These are phyloP conservation scores for Oryzaephilus surinamensis DNA, from an alignment of 1,140 invertebrate species.

Conservation along the genomic window DNA sequence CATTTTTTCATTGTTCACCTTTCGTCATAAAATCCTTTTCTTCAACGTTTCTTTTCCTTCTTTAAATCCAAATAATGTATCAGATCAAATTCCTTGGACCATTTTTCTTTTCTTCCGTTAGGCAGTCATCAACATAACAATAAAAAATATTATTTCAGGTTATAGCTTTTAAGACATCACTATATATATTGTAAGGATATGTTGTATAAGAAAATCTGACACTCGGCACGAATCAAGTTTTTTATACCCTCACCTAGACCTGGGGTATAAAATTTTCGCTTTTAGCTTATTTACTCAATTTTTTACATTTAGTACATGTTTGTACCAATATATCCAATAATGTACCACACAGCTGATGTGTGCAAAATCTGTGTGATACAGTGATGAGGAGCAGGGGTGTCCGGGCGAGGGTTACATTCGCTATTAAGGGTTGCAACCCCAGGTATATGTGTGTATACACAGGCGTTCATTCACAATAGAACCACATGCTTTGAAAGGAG, in stretches of 20 bases:
- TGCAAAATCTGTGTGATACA: slow-evolving; percentile 15
- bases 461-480: slow-evolving; percentile 26
- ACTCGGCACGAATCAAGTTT: too few species aligned
- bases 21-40: slow-evolving; percentile 3
- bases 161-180: too few species aligned
- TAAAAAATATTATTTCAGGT: slow-evolving; percentile 27
- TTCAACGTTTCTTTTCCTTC: slow-evolving; percentile 6
- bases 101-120: too few species aligned
- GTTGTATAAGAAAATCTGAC: slow-evolving; percentile 15
- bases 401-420: slow-evolving; percentile 16
- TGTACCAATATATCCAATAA: too few species aligned
- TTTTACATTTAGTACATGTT: too few species aligned
- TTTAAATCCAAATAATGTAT: slow-evolving; percentile 18
- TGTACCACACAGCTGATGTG: slow-evolving; percentile 29
- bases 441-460: slow-evolving; percentile 23
- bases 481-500: slow-evolving; percentile 26
- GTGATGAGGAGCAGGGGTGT: background rate
- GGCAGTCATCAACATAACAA: slow-evolving; percentile 20
- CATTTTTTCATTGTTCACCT: slow-evolving; percentile 3
- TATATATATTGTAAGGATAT: too few species aligned
- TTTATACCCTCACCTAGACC: too few species aligned
- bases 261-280: slow-evolving; percentile 16
- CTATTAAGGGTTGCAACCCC: slow-evolving; percentile 26
- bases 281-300: slow-evolving; percentile 20
- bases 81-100: slow-evolving; percentile 17